These are phyloP conservation scores for Ips nitidus DNA, from an alignment of 1,140 invertebrate genomes.

Conservation along the genomic window DNA sequence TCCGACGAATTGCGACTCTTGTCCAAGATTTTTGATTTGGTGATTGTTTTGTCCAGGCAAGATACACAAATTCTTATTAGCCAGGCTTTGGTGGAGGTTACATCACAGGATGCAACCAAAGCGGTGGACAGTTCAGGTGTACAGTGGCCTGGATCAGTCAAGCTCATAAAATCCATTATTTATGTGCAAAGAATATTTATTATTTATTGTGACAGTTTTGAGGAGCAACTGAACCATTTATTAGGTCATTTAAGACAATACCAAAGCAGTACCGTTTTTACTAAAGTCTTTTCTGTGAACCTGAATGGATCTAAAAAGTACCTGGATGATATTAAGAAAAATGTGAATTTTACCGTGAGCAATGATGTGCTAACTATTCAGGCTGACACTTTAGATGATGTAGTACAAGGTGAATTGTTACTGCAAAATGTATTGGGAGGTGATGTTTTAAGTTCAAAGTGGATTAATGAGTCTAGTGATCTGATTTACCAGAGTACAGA, in stretches of 20 bases:
- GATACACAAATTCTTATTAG: background rate
- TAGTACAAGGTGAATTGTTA: conserved; percentile 11
- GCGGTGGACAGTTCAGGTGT: background rate
- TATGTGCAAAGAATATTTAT: conserved; percentile 27
- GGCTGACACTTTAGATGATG: conserved; percentile 5
- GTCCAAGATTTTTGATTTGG: conserved; percentile 14
- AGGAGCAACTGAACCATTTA: conserved; percentile 15
- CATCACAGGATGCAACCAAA: conserved; percentile 7
- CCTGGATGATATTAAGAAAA: conserved; percentile 5
- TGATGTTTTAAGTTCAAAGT: conserved; percentile 8
- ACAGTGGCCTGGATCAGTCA: conserved; percentile 7
- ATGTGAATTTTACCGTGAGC: background rate
- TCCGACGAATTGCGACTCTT: conserved; percentile 8
- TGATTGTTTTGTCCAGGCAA: conserved; percentile 1
- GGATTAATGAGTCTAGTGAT: conserved; percentile 11
- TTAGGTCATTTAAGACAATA: conserved; percentile 11
- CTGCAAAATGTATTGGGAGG: conserved; percentile 1
- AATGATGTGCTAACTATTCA: conserved; percentile 4
- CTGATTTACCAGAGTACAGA: conserved; percentile 23
- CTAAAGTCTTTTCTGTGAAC: conserved; percentile 16
- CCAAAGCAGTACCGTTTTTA: background rate
- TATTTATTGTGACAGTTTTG: background rate
- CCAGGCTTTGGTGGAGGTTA: conserved; percentile 14
- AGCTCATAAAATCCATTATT: conserved; percentile 11
- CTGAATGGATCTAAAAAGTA: conserved; percentile 15